Evolutionary conservation across 2,113 vertebrate species (phyloP).

Genomic region (Eolophus roseicapilla): DNA sequence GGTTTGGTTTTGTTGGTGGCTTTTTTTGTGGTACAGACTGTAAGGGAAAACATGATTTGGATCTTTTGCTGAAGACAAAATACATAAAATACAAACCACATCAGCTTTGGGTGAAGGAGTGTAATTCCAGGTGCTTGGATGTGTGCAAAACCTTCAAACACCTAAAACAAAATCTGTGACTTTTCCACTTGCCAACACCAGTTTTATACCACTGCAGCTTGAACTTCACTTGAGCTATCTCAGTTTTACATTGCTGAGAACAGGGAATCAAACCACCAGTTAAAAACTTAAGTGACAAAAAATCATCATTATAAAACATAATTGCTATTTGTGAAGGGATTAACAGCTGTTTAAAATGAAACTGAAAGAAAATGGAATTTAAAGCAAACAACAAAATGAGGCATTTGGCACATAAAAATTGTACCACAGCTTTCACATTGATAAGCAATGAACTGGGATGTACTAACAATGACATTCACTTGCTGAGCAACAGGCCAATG

Average conservation of each 20-base stretch:
- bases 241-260: not conserved
- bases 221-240: not conserved
- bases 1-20: not conserved
- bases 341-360: conserved; percentile 51
- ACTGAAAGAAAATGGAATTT: conserved; percentile 12
- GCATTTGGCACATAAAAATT: conserved; percentile 26
- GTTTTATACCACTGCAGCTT: not conserved
- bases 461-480: not conserved
- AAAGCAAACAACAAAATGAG: conserved; percentile 47
- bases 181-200: not conserved
- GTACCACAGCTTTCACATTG: not conserved
- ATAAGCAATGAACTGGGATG: not conserved
- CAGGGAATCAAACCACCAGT: conserved; percentile 4
- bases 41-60: not conserved
- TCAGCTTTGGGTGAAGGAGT: not conserved
- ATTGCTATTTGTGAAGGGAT: conserved; percentile 22
- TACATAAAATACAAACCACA: not conserved
- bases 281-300: conserved; percentile 48
- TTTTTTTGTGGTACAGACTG: not conserved
- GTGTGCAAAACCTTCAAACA: not conserved
- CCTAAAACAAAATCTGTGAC: not conserved
- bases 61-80: not conserved
- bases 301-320: conserved; percentile 25
- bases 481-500: not conserved
- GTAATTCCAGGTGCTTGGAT: not conserved